These are phyloP conservation scores for Antitype chi DNA, from an alignment of 2,888 invertebrate species.

Conservation along the genomic window DNA sequence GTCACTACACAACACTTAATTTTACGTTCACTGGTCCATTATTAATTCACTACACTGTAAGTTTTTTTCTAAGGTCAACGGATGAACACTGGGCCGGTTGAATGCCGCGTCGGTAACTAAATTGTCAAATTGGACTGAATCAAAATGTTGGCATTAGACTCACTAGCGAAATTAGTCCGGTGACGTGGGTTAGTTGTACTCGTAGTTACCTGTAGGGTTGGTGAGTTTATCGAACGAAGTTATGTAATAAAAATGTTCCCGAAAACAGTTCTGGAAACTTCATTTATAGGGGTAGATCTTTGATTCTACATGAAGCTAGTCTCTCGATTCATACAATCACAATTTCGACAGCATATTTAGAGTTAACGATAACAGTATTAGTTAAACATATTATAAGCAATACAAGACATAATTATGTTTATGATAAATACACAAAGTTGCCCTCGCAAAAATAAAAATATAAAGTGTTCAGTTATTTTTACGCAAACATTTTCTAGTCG, in stretches of 20 bases:
- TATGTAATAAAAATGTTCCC: conserved; percentile 39
- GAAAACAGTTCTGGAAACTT: conserved; percentile 34
- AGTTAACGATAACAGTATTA: background rate
- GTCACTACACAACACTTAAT: conserved; percentile 67
- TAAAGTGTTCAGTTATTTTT: background rate
- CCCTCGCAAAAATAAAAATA: background rate
- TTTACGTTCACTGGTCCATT: conserved; percentile 53
- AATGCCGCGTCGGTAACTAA: conserved; percentile 82
- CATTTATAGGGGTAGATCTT: background rate
- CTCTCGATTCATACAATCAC: background rate
- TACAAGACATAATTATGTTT: background rate
- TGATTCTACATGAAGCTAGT: too few species aligned
- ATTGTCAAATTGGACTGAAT: conserved; percentile 85
- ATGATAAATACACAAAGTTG: too few species aligned
- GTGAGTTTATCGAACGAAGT: conserved; percentile 13
- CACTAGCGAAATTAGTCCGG: conserved; percentile 79
- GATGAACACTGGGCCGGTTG: conserved; percentile 67
- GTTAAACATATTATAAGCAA: background rate
- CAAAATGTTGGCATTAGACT: conserved; percentile 82
- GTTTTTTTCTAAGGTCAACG: conserved; percentile 64
- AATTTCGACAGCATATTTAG: background rate
- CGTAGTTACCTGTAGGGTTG: conserved; percentile 70
- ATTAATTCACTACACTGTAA: conserved; percentile 47
- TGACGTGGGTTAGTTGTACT: conserved; percentile 74
- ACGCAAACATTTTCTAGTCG: background rate